phyloP scores from a whole-genome alignment of 2,797 vertebrate species.

The Tokudaia muenninki region DNA sequence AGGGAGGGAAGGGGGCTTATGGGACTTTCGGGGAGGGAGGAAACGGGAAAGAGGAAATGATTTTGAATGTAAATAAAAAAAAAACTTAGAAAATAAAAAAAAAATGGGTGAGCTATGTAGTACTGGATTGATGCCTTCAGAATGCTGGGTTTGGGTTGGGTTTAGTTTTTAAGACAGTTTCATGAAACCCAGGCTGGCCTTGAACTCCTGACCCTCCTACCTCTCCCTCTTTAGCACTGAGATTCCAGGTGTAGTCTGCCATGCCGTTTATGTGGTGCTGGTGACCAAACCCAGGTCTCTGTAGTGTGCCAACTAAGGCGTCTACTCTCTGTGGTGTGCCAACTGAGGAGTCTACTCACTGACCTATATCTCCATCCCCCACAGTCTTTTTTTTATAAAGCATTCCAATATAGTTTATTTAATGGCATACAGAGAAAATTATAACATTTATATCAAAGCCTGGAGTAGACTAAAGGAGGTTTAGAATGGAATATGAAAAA shows the following conservation, averaged over 20 bases:
- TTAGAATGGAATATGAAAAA: conserved; percentile 15
- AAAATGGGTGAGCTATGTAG: not conserved
- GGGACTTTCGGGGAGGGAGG: too few species aligned
- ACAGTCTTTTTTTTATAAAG: conserved; percentile 2
- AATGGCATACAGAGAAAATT: conserved; percentile 2
- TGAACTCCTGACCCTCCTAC: not conserved
- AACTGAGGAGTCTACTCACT: not conserved
- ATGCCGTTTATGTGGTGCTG: not conserved
- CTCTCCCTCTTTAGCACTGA: too few species aligned
- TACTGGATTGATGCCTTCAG: conserved; percentile 10
- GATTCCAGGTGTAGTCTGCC: not conserved
- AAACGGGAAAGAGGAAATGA: too few species aligned
- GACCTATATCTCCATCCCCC: not conserved
- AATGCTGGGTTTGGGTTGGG: not conserved
- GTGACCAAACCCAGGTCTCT: not conserved
- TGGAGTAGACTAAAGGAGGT: conserved; percentile 20
- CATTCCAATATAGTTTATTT: conserved; percentile 27
- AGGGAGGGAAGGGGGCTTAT: too few species aligned
- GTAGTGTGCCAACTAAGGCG: not conserved
- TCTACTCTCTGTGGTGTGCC: not conserved
- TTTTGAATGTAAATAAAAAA: too few species aligned
- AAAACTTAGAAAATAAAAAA: too few species aligned
- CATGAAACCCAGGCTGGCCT: not conserved
- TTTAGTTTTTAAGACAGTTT: not conserved
- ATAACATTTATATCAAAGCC: not conserved